Evolutionary conservation across 2,113 vertebrate genomes (phyloP).

Genomic region (Camarhynchus parvulus): DNA sequence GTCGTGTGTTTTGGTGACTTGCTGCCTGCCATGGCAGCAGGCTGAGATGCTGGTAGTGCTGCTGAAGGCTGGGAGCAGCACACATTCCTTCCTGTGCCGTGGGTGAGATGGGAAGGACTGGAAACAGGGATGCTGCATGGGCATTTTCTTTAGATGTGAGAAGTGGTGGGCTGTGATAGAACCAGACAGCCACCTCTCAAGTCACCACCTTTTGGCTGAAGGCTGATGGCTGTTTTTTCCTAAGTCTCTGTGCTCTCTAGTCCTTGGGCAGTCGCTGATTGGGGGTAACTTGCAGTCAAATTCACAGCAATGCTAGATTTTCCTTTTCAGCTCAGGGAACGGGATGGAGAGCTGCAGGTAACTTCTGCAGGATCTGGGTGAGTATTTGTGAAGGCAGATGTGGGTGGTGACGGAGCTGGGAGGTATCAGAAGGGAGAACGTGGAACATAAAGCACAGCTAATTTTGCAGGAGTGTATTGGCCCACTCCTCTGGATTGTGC

Average conservation of each 20-base stretch:
- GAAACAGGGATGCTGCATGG: not conserved
- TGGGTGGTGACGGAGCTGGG: not conserved
- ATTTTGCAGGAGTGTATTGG: not conserved
- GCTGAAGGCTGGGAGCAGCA: fast-evolving
- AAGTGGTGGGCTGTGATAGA: not conserved
- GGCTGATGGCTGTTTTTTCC: not conserved
- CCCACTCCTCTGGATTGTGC: not conserved
- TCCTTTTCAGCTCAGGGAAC: not conserved
- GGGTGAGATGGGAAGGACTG: not conserved
- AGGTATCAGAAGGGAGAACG: not conserved
- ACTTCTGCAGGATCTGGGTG: not conserved
- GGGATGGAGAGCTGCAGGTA: not conserved
- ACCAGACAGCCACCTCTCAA: not conserved
- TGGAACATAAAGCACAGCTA: not conserved
- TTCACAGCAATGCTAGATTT: not conserved
- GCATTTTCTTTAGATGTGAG: not conserved
- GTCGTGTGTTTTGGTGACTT: fast-evolving
- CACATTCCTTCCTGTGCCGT: not conserved
- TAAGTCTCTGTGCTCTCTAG: not conserved
- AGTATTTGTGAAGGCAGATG: not conserved
- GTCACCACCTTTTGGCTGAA: not conserved
- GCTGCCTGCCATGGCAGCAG: fast-evolving
- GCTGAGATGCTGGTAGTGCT: not conserved
- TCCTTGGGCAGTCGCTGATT: not conserved
- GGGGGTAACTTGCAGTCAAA: not conserved